Evolutionary conservation across 2,113 vertebrate genomes (phyloP).

Genomic region (Thomomys bottae): DNA sequence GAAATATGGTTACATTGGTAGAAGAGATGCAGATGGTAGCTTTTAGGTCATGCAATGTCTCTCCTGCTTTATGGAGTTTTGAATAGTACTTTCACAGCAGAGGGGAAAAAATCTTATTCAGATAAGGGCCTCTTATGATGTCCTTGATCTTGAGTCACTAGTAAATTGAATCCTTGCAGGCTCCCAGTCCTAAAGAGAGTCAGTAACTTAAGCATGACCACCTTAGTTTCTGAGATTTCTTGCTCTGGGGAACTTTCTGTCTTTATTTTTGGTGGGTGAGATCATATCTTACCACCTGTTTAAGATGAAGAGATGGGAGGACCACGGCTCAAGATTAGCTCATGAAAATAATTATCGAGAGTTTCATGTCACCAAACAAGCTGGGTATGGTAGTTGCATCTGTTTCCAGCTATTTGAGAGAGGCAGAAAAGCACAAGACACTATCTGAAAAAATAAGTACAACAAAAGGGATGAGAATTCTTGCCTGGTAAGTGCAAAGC

Average conservation of each 20-base stretch:
- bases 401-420: too few relatives aligned
- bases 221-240: not conserved
- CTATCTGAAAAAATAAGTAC: too few relatives aligned
- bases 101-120: not conserved
- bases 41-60: slow-evolving; percentile 19
- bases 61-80: slow-evolving; percentile 33
- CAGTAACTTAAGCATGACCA: not conserved
- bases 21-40: slow-evolving; percentile 41
- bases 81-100: slow-evolving; percentile 40
- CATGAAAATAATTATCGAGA: too few relatives aligned
- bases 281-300: too few relatives aligned
- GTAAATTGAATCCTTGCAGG: not conserved
- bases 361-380: too few relatives aligned
- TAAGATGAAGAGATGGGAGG: too few relatives aligned
- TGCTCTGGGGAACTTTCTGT: not conserved
- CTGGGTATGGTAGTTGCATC: too few relatives aligned
- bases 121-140: not conserved
- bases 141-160: not conserved
- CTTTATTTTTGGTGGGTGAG: not conserved
- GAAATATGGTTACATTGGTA: slow-evolving; percentile 61
- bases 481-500: too few relatives aligned
- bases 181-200: not conserved
- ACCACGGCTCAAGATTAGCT: too few relatives aligned
- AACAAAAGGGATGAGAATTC: too few relatives aligned
- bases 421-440: too few relatives aligned